These are phyloP conservation scores for Napeogenes sylphis DNA, from an alignment of 2,888 invertebrate species.

Conservation along the genomic window DNA sequence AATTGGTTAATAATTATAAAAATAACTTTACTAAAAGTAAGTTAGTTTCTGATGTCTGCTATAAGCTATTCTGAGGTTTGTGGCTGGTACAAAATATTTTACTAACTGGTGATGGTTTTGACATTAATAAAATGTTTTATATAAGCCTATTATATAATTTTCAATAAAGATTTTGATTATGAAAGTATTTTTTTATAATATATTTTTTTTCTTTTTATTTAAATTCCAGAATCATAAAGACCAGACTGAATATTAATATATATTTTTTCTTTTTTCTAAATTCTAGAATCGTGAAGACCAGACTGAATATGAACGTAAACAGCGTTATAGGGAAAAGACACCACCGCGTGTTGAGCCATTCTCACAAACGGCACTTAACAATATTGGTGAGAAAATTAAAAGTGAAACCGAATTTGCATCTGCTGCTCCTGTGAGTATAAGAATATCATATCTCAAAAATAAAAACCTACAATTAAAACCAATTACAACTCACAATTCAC, in stretches of 20 bases:
- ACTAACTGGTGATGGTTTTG: neutral
- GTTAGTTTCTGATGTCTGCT: too few relatives aligned
- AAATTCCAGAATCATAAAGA: slow-evolving; percentile 87
- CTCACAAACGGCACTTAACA: slow-evolving; percentile 83
- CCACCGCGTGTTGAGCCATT: slow-evolving; percentile 92
- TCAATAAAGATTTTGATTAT: neutral
- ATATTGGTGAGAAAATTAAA: slow-evolving; percentile 89
- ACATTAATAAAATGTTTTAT: neutral
- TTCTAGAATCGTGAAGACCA: slow-evolving; percentile 91
- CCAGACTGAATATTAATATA: slow-evolving; percentile 84
- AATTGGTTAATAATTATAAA: too few relatives aligned
- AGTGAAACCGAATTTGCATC: slow-evolving; percentile 90
- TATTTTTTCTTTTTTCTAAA: slow-evolving; percentile 3
- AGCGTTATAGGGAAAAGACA: slow-evolving; percentile 87
- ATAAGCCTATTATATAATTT: too few relatives aligned
- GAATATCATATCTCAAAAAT: neutral
- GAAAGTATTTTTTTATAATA: neutral
- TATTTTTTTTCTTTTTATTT: slow-evolving; percentile 4
- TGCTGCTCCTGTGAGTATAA: slow-evolving; percentile 81
- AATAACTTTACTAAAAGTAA: too few relatives aligned
- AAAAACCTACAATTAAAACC: too few relatives aligned
- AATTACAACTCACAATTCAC: too few relatives aligned
- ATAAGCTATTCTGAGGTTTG: too few relatives aligned
- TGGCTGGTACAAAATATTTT: too few relatives aligned
- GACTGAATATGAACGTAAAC: slow-evolving; percentile 89